phyloP scores from a whole-genome alignment of 2,888 invertebrate species.

The Phasia obesa region DNA sequence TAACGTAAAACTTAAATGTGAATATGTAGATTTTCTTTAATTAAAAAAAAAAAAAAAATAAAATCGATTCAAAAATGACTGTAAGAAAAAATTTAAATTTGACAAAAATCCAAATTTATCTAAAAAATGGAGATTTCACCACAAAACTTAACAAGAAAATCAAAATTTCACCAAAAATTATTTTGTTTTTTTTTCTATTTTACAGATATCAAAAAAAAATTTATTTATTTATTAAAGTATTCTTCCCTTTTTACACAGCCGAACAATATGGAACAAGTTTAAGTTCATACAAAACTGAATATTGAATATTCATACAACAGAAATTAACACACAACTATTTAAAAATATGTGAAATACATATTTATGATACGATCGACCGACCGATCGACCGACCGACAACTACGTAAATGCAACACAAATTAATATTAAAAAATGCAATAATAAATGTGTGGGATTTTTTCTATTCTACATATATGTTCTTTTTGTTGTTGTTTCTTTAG shows the following conservation, averaged over 20 bases:
- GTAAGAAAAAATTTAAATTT: too few relatives aligned
- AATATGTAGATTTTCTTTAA: too few relatives aligned
- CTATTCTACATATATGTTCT: background rate
- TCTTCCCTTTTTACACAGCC: constrained; percentile 6
- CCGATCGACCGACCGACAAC: too few relatives aligned
- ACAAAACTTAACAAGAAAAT: too few relatives aligned
- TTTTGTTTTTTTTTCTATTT: background rate
- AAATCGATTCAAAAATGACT: too few relatives aligned
- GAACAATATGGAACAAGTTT: constrained; percentile 54
- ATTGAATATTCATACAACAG: constrained; percentile 50
- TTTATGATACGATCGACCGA: constrained; percentile 10
- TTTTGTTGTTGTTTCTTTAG: constrained; percentile 1
- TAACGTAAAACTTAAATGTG: too few relatives aligned
- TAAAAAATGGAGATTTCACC: too few relatives aligned
- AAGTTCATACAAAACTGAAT: constrained; percentile 59
- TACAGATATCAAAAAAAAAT: background rate
- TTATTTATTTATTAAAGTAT: background rate
- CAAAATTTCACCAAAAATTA: too few relatives aligned
- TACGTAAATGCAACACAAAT: constrained; percentile 27
- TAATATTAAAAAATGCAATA: constrained; percentile 7
- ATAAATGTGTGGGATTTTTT: constrained; percentile 51
- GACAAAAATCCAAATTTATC: too few relatives aligned
- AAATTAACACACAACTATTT: constrained; percentile 6
- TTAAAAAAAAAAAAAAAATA: too few relatives aligned
- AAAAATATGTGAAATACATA: constrained; percentile 5